Percentiles rank a stretch among this genome's conserved stretches.
Evolutionary conservation across 2,113 vertebrate species (phyloP).

Genomic region (Microcebus lehilahytsara): DNA sequence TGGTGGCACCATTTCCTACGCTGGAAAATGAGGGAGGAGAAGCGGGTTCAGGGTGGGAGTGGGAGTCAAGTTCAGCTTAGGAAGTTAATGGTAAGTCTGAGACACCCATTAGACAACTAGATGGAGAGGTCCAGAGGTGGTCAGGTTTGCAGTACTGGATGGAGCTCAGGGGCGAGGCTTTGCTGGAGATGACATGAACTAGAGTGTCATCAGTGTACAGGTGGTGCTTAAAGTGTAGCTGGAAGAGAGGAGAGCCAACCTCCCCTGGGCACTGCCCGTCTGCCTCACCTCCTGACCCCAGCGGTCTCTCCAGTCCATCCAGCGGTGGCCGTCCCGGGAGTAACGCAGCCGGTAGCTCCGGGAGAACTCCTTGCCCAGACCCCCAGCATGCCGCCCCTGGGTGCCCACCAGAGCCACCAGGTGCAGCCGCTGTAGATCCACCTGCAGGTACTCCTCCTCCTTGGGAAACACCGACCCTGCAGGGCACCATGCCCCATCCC

Average conservation of each 20-base stretch:
- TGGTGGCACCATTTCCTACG: neutral
- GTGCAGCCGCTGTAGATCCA: slow-evolving; percentile 90
- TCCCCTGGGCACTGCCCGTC: neutral
- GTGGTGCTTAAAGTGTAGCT: neutral
- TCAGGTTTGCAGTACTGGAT: neutral
- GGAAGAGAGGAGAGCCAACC: neutral
- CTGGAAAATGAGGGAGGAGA: neutral
- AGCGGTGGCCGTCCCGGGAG: slow-evolving; percentile 91
- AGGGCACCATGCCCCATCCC: slow-evolving; percentile 96
- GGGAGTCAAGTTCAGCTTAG: neutral
- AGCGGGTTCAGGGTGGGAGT: neutral
- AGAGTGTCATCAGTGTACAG: rapidly evolving
- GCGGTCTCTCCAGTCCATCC: slow-evolving; percentile 93
- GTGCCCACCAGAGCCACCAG: slow-evolving; percentile 94
- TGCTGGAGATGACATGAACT: neutral
- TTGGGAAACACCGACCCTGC: slow-evolving; percentile 90
- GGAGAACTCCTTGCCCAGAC: slow-evolving; percentile 94
- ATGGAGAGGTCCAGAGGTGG: neutral
- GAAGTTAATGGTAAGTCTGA: neutral
- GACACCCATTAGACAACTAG: neutral
- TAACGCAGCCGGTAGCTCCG: slow-evolving; percentile 91
- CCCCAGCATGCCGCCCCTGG: slow-evolving; percentile 94
- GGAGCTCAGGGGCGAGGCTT: neutral
- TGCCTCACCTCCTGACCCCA: slow-evolving; percentile 90
- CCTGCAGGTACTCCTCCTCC: slow-evolving; percentile 93